Evolutionary conservation across 2,113 vertebrate genomes (phyloP).

Genomic region (Himantopus leucocephalus): DNA sequence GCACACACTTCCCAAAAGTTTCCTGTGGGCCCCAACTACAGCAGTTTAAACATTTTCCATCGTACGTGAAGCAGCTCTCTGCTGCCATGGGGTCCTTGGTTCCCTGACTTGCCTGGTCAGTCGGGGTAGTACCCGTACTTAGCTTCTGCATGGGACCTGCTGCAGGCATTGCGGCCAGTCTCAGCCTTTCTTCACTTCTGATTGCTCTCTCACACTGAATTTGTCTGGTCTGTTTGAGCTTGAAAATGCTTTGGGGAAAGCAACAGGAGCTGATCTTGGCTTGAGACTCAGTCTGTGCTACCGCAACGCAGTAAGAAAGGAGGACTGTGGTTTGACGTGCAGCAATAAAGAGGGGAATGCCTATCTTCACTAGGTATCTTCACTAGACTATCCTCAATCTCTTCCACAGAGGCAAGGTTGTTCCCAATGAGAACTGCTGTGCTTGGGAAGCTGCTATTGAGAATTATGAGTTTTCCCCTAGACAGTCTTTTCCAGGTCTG

Average conservation of each 20-base stretch:
- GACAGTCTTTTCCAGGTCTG: not conserved
- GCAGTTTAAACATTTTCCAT: constrained; percentile 26
- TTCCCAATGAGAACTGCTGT: not conserved
- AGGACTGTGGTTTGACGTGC: not conserved
- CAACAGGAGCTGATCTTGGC: not conserved
- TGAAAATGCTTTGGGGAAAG: not conserved
- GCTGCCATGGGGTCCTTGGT: not conserved
- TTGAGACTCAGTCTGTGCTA: not conserved
- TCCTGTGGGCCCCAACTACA: constrained; percentile 33
- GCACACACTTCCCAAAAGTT: constrained; percentile 5
- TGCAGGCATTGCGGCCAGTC: not conserved
- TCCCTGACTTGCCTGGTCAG: not conserved
- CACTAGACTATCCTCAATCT: not conserved
- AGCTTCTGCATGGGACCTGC: not conserved
- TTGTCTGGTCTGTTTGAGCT: not conserved
- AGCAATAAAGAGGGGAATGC: not conserved
- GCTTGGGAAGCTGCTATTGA: not conserved
- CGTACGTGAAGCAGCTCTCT: not conserved
- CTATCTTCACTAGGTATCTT: not conserved
- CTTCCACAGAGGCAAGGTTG: not conserved
- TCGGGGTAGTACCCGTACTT: not conserved
- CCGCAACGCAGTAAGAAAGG: not conserved
- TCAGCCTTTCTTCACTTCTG: not conserved
- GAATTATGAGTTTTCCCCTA: not conserved
- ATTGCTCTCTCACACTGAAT: not conserved